Evolutionary conservation across 2,113 vertebrate species (phyloP).

Genomic region (Gorsachius goisagi): DNA sequence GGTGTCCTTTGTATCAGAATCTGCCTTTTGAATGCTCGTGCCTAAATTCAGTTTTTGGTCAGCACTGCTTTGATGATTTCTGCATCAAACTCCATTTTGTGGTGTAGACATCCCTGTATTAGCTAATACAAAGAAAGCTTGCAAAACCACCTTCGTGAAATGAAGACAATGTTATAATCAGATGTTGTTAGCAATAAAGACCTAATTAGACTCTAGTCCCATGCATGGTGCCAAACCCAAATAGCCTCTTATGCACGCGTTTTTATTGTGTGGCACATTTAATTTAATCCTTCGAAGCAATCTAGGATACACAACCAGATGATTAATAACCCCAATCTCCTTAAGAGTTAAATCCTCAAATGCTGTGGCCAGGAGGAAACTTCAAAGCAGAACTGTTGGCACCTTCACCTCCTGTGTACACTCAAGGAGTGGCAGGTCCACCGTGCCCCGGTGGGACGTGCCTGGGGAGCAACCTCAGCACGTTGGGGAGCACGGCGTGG

Average conservation of each 20-base stretch:
- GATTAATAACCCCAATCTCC: neutral
- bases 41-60: neutral
- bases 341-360: conserved; percentile 1
- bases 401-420: neutral
- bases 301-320: neutral
- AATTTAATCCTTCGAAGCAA: neutral
- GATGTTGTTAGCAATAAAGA: conserved; percentile 6
- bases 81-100: neutral
- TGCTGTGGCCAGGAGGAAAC: neutral
- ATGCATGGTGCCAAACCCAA: neutral
- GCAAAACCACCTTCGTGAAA: neutral
- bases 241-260: neutral
- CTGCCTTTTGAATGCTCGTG: neutral
- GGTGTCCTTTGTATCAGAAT: neutral
- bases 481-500: neutral
- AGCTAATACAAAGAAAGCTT: neutral
- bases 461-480: neutral
- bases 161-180: neutral
- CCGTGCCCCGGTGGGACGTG: accelerated
- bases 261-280: neutral
- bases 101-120: neutral
- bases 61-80: neutral
- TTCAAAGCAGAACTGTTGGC: neutral
- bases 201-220: conserved; percentile 1
- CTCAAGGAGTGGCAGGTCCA: neutral